phyloP scores from a whole-genome alignment of 2,113 vertebrate species.

The Hippocampus comes region DNA sequence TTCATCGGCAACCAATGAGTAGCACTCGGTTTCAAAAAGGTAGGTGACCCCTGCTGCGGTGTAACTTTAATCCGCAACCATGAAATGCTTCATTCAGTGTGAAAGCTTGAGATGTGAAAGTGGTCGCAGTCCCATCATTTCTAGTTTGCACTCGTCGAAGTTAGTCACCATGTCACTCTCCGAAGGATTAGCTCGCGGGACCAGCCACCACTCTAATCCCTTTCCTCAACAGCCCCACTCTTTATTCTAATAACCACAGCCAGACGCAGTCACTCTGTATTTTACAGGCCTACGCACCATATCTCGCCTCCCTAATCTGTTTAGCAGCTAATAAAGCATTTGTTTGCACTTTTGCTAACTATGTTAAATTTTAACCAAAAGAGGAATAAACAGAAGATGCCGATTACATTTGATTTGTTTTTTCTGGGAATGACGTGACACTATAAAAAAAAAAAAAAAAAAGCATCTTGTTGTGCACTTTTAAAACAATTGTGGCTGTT shows the following conservation, averaged over 20 bases:
- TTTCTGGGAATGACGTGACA: not conserved
- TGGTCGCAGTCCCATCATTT: slow-evolving; percentile 6
- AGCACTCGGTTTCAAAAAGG: too few relatives aligned
- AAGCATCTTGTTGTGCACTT: not conserved
- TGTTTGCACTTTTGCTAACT: slow-evolving; percentile 6
- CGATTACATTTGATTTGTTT: not conserved
- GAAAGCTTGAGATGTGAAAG: slow-evolving; percentile 8
- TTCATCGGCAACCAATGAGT: too few relatives aligned
- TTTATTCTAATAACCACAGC: slow-evolving; percentile 23
- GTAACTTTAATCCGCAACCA: not conserved
- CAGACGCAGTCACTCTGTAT: slow-evolving; percentile 21
- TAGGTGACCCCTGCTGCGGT: not conserved
- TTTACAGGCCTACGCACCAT: slow-evolving; percentile 19
- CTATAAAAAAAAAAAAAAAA: slow-evolving; percentile 11
- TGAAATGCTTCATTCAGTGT: slow-evolving; percentile 2
- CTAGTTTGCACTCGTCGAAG: slow-evolving; percentile 30
- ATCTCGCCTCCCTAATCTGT: slow-evolving; percentile 51
- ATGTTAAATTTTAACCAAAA: not conserved
- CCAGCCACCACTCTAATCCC: slow-evolving; percentile 51
- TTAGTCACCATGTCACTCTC: slow-evolving; percentile 57
- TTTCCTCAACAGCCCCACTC: slow-evolving; percentile 51
- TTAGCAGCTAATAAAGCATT: slow-evolving; percentile 43
- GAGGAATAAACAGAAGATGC: not conserved
- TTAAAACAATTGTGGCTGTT: not conserved
- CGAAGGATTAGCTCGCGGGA: slow-evolving; percentile 50